These are phyloP conservation scores for Julus scandinavius DNA, from an alignment of 2,888 invertebrate genomes.

Conservation along the genomic window DNA sequence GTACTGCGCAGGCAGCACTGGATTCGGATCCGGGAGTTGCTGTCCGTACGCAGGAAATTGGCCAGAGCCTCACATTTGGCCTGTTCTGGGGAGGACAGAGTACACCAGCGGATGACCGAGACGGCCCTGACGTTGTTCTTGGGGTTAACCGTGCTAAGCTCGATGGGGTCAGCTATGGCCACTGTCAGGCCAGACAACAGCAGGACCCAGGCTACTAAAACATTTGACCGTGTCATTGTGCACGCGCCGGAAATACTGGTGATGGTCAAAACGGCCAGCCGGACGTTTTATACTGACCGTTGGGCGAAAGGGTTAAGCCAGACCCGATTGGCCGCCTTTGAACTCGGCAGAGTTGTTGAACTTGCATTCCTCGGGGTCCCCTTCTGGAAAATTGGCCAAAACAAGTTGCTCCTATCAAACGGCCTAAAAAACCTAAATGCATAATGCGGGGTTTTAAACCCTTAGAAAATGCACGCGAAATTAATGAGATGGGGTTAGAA, in stretches of 20 bases:
- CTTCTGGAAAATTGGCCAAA: background rate
- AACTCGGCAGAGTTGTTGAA: background rate
- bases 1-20: background rate
- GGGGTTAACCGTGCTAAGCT: background rate
- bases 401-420: background rate
- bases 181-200: background rate
- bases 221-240: background rate
- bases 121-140: background rate
- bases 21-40: background rate
- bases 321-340: background rate
- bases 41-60: background rate
- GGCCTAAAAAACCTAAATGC: background rate
- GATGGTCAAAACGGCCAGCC: background rate
- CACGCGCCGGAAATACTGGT: background rate
- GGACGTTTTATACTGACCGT: background rate
- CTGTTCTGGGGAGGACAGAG: background rate
- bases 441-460: background rate
- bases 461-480: background rate
- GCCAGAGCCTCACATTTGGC: background rate
- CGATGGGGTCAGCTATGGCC: background rate
- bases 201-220: background rate
- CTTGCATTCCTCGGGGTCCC: background rate
- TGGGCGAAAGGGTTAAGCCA: background rate
- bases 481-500: background rate
- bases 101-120: constrained; percentile 17